phyloP scores from a whole-genome alignment of 2,888 invertebrate species.

The Aphidius colemani region DNA sequence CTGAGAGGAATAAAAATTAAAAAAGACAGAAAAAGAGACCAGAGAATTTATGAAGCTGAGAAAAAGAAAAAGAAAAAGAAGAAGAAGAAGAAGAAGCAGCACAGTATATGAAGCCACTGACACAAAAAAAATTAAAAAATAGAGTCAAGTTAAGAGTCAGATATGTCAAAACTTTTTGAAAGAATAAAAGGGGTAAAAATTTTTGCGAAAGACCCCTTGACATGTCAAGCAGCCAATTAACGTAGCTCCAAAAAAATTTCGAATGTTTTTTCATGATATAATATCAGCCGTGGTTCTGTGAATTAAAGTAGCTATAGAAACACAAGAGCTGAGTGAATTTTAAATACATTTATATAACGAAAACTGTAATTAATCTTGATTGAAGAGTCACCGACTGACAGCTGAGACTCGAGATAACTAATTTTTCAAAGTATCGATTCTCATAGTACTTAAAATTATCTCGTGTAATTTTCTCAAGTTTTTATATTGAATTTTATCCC shows the following conservation, averaged over 20 bases:
- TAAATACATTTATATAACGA: neutral
- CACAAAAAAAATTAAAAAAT: neutral
- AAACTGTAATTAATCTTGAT: constrained; percentile 25
- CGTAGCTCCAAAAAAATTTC: constrained; percentile 13
- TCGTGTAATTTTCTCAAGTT: constrained; percentile 16
- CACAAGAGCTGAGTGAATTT: constrained; percentile 15
- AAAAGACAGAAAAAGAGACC: neutral
- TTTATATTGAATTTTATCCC: constrained; percentile 18
- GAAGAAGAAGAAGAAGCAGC: constrained; percentile 4
- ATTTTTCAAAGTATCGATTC: constrained; percentile 17
- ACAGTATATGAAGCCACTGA: neutral
- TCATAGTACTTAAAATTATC: neutral
- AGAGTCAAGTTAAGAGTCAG: neutral
- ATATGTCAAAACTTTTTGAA: constrained; percentile 9
- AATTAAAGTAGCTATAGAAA: constrained; percentile 20
- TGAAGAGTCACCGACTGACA: constrained; percentile 23
- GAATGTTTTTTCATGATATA: constrained; percentile 20
- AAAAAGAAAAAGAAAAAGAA: neutral
- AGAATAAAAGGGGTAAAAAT: neutral
- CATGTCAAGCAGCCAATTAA: constrained; percentile 18
- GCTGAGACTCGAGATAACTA: constrained; percentile 9
- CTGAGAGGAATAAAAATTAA: constrained; percentile 1
- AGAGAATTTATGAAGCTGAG: neutral
- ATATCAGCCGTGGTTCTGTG: constrained; percentile 32
- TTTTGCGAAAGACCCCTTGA: neutral